phyloP scores from a whole-genome alignment of 2,888 invertebrate species.

The Netelia fuscicornis region DNA sequence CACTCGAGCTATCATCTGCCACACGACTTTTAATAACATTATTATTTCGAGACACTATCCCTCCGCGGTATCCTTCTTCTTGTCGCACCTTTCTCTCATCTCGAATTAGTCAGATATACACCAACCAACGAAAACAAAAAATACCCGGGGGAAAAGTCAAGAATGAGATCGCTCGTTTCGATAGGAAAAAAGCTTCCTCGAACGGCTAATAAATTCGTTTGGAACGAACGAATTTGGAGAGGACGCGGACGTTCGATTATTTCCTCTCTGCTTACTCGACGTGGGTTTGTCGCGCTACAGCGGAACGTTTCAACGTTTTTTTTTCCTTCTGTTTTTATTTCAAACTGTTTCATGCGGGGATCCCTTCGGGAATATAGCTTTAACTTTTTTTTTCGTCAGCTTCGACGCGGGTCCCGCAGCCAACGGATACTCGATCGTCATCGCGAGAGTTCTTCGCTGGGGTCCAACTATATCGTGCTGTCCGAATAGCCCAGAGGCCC shows the following conservation, averaged over 20 bases:
- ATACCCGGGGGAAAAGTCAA: conserved; percentile 6
- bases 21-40: conserved; percentile 67
- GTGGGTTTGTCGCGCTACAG: conserved; percentile 55
- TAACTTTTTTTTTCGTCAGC: conserved; percentile 40
- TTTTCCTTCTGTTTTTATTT: conserved; percentile 45
- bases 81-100: conserved; percentile 33
- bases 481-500: conserved; percentile 24
- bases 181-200: conserved; percentile 24
- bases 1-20: conserved; percentile 49
- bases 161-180: conserved; percentile 4
- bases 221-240: conserved; percentile 53
- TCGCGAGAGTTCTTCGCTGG: conserved; percentile 42
- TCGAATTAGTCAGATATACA: conserved; percentile 54
- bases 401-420: conserved; percentile 49
- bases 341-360: conserved; percentile 38
- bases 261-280: conserved; percentile 5
- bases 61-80: conserved; percentile 1
- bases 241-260: conserved; percentile 20
- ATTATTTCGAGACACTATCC: conserved; percentile 59
- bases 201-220: conserved; percentile 56
- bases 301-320: conserved; percentile 56
- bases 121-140: conserved; percentile 6
- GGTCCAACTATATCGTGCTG: conserved; percentile 9
- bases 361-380: conserved; percentile 64
- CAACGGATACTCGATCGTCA: conserved; percentile 49